Base-by-base conservation (phyloP, 2,888 invertebrate genomes). In the Melanostoma scalare region DNA sequence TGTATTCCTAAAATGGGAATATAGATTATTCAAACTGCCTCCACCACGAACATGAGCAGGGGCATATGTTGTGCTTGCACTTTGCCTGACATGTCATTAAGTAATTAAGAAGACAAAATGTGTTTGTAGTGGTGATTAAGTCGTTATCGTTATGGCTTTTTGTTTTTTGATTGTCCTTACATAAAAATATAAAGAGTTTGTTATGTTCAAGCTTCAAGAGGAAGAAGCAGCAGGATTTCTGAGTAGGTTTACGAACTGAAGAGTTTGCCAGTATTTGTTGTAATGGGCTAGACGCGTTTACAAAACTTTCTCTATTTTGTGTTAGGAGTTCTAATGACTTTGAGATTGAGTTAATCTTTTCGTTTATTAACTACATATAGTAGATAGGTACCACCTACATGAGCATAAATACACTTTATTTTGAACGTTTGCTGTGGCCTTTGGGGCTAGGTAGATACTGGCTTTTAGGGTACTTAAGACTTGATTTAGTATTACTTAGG, bases 71-170 rank as follows among this genome's bases (percentile, higher is more conserved):
- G n/a, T 63, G 48, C 5, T 38, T 63, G 77, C 77, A 82, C 82
- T 82, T 77, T 77, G 72, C 68, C 35, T 77, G 82, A 73, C 82
- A 77, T 82, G 63, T 73, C 77, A 72, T 82, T 77, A 82, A 82
- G 82, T 73, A 82, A 82, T 82, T 82, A 82, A 73, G 68, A 61
- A 33, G 76, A 68, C 76, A 68, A 56, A 60, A 73, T 50, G 33
- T 46, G 48, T 55, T 58, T 58, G 69, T 69, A 67, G 72, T 53
- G 42, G 78, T 63, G 60, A 61, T 60, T 72, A 50, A 52, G 61
- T 72, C 60, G 71, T 72, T 72, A 60, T 72, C 60, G 71, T 72
- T 72, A 60, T 53, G 20, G 6, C 38, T 20, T 38, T 30, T 20
- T 9, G 20, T 48, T 48, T 30, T 38, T 38, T 20, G 4, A 44